These are phyloP conservation scores for Sinodicranocentrus sp. DNA, from an alignment of 2,888 invertebrate species.

Conservation along the genomic window DNA sequence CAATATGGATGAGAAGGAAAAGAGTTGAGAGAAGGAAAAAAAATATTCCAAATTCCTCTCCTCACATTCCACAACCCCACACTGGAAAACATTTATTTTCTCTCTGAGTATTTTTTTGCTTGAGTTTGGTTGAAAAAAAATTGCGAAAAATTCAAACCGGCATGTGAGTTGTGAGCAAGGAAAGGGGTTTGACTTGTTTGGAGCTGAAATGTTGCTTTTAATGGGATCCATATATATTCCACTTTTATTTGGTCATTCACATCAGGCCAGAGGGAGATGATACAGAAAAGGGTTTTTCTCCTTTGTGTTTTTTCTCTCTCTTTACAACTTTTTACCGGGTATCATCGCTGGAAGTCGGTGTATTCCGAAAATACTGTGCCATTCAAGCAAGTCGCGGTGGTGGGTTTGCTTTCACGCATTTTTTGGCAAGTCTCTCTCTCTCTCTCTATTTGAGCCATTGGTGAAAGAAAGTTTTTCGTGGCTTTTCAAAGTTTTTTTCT, in stretches of 20 bases:
- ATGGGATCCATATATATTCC: no score
- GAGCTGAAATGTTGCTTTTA: no score
- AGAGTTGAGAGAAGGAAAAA: no score
- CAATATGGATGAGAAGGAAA: no score
- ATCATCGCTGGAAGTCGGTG: slow-evolving; percentile 49
- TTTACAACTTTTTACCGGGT: slow-evolving; percentile 28
- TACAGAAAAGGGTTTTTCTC: no score
- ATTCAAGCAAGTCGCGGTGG: slow-evolving; percentile 22
- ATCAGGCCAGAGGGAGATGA: no score
- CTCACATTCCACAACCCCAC: slow-evolving; percentile 1
- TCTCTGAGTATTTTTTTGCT: neutral
- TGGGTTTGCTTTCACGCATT: slow-evolving; percentile 1
- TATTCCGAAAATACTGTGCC: slow-evolving; percentile 37
- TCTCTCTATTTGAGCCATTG: neutral
- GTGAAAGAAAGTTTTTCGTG: slow-evolving; percentile 38
- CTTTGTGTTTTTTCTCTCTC: neutral
- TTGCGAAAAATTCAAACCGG: no score
- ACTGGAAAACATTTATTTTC: neutral
- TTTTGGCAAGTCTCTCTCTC: slow-evolving; percentile 5
- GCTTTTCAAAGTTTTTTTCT: slow-evolving; percentile 25
- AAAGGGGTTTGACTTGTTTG: no score
- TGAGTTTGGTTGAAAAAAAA: no score
- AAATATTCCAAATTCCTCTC: slow-evolving; percentile 12
- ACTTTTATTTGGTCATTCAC: no score
- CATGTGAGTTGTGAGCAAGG: no score